phyloP scores from a whole-genome alignment of 1,140 invertebrate species.

The Drosophila hydei region DNA sequence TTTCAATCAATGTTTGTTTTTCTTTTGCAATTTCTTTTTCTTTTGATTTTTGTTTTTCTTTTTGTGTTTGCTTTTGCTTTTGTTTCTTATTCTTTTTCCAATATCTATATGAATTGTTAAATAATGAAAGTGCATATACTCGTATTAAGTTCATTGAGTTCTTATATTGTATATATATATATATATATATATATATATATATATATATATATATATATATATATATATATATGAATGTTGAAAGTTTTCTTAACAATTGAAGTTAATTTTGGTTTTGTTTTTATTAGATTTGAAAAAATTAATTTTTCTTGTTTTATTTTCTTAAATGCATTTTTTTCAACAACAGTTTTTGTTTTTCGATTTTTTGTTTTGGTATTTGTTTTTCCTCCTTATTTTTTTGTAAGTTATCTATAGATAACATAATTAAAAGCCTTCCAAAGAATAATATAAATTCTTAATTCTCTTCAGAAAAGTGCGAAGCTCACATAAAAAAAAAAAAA shows the following conservation, averaged over 20 bases:
- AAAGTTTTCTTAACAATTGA: conserved; percentile 67
- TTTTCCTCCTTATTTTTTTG: conserved; percentile 15
- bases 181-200: conserved; percentile 31
- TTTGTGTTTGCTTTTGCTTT: conserved; percentile 28
- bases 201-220: conserved; percentile 40
- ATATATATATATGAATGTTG: conserved; percentile 46
- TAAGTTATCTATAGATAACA: conserved; percentile 39
- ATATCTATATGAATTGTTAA: conserved; percentile 63
- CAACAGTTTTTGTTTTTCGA: conserved; percentile 63
- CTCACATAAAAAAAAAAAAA: too few relatives aligned
- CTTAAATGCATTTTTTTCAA: conserved; percentile 79
- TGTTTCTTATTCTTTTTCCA: conserved; percentile 18
- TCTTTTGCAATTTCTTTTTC: conserved; percentile 20
- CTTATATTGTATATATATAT: conserved; percentile 43
- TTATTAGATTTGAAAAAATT: conserved; percentile 49
- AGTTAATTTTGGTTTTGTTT: conserved; percentile 50
- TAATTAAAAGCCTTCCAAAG: conserved; percentile 46
- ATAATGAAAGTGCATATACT: conserved; percentile 78
- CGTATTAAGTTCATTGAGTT: conserved; percentile 51
- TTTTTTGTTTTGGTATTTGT: conserved; percentile 8
- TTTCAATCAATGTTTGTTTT: conserved; percentile 65
- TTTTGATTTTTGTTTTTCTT: conserved; percentile 23
- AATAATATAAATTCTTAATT: too few relatives aligned
- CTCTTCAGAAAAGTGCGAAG: too few relatives aligned
- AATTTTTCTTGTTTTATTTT: conserved; percentile 13